These are phyloP conservation scores for Scaptomyza tumidula DNA, from an alignment of 2,888 invertebrate genomes.

Conservation along the genomic window DNA sequence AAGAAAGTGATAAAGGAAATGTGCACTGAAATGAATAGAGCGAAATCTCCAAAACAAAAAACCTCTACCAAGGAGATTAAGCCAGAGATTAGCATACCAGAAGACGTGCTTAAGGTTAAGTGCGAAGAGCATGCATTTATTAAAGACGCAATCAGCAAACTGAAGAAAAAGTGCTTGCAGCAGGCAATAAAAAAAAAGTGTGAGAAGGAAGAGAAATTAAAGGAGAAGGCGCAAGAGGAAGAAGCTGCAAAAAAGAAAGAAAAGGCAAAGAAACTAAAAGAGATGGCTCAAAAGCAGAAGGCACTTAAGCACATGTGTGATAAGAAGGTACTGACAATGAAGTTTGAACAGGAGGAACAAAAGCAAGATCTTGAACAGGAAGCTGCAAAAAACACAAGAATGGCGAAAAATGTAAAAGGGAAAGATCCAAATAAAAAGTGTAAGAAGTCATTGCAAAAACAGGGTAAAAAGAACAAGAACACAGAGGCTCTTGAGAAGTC, in stretches of 20 bases:
- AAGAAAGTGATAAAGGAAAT: constrained; percentile 19
- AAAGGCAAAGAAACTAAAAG: not conserved
- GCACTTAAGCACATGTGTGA: too few relatives aligned
- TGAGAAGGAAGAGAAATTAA: not conserved
- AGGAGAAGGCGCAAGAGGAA: not conserved
- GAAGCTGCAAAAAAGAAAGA: not conserved
- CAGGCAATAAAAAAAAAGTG: not conserved
- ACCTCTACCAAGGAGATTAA: not conserved
- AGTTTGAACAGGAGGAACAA: not conserved
- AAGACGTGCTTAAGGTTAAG: not conserved
- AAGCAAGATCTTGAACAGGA: not conserved
- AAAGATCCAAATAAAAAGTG: not conserved
- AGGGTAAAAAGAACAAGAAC: not conserved
- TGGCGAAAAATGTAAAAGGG: not conserved
- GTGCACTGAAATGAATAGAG: not conserved
- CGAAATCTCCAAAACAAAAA: not conserved
- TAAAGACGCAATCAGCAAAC: not conserved
- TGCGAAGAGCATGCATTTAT: constrained; percentile 7
- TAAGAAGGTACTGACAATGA: too few relatives aligned
- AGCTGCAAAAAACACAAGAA: not conserved
- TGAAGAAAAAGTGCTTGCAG: constrained; percentile 9
- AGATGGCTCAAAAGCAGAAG: not conserved
- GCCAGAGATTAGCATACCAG: not conserved
- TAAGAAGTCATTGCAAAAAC: not conserved
- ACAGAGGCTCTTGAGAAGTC: not conserved